These are phyloP conservation scores for Trimorus sp. DNA, from an alignment of 2,888 invertebrate species.

Conservation along the genomic window DNA sequence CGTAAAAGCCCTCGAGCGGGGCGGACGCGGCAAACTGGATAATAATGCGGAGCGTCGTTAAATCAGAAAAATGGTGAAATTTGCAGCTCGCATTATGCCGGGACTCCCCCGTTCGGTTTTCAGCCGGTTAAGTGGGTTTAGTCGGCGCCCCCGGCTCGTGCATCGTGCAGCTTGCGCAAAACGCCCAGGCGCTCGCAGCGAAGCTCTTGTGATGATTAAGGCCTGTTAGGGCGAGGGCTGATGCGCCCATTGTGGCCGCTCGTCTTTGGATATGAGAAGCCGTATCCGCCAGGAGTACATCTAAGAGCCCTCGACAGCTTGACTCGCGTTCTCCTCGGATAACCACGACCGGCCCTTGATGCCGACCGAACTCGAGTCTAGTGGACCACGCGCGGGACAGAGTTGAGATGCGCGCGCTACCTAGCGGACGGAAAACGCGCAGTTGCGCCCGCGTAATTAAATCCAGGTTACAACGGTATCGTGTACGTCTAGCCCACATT, in stretches of 20 bases:
- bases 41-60: constrained; percentile 57
- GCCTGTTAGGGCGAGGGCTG: constrained; percentile 75
- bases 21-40: constrained; percentile 30
- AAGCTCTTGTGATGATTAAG: constrained; percentile 77
- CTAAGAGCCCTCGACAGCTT: constrained; percentile 74
- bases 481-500: constrained; percentile 34
- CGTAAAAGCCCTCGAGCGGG: constrained; percentile 22
- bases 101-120: constrained; percentile 49
- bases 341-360: constrained; percentile 67
- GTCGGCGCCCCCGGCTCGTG: constrained; percentile 46
- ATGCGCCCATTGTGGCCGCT: constrained; percentile 73
- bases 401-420: not conserved
- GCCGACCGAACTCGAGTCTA: constrained; percentile 61
- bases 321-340: constrained; percentile 69
- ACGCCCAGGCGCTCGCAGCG: constrained; percentile 67
- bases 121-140: constrained; percentile 57
- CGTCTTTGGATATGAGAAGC: constrained; percentile 72
- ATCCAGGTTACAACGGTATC: constrained; percentile 45
- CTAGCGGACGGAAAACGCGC: not conserved
- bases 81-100: constrained; percentile 55
- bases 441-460: constrained; percentile 35
- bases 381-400: constrained; percentile 47
- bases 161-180: constrained; percentile 69
- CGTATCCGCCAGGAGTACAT: constrained; percentile 71
- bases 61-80: constrained; percentile 53